Conservation (phyloP, 2,888 invertebrate genomes). For the Pachydiplax longipennis region DNA sequence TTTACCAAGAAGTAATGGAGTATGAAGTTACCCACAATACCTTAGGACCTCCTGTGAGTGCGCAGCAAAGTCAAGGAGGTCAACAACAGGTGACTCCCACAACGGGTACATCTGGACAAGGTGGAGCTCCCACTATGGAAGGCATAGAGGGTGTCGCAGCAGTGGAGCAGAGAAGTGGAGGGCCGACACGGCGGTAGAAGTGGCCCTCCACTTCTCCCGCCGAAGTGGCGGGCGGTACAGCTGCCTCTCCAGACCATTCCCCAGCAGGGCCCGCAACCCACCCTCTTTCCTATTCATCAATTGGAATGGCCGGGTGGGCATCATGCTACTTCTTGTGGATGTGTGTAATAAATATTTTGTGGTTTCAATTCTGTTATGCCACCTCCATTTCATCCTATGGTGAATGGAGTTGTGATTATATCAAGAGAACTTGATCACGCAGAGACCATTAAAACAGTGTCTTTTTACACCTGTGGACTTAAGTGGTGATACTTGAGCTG, state of each 20-base stretch:
- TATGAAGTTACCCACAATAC: constrained; percentile 77
- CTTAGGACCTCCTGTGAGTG: constrained; percentile 49
- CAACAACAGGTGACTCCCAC: constrained; percentile 37
- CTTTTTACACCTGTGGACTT: constrained; percentile 38
- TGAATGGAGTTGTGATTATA: constrained; percentile 42
- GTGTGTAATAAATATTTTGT: constrained; percentile 39
- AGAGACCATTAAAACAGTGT: constrained; percentile 23
- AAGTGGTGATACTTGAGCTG: constrained; percentile 41
- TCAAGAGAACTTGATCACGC: constrained; percentile 16
- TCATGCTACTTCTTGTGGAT: constrained; percentile 42
- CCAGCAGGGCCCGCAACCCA: constrained; percentile 41
- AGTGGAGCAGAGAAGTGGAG: constrained; percentile 47
- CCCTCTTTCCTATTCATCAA: constrained; percentile 32
- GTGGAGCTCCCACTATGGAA: constrained; percentile 46
- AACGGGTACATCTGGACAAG: not conserved
- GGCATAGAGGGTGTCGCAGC: constrained; percentile 49
- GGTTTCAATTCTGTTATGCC: constrained; percentile 41
- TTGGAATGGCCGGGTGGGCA: constrained; percentile 35
- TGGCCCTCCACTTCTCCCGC: constrained; percentile 30
- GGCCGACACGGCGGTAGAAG: constrained; percentile 51
- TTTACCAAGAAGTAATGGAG: constrained; percentile 97
- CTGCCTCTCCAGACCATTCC: constrained; percentile 18
- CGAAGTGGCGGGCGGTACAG: constrained; percentile 28
- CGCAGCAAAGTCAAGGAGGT: constrained; percentile 35
- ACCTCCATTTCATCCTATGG: constrained; percentile 14